Evolutionary conservation across 2,888 invertebrate genomes (phyloP).

Genomic region (Dolichomitus sp.): DNA sequence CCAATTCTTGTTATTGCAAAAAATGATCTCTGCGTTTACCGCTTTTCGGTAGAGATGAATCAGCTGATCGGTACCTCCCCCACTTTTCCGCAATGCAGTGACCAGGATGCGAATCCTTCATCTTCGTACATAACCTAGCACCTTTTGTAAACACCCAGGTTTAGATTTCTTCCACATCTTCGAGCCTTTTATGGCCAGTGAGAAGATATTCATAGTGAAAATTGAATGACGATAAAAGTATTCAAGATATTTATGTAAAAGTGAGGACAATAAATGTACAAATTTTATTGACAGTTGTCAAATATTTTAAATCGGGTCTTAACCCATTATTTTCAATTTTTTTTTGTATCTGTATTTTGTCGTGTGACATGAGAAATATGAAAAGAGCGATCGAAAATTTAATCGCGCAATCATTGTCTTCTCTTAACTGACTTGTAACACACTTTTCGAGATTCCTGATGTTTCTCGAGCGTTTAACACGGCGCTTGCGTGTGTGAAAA

Average conservation of each 20-base stretch:
- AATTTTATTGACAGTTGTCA: too few relatives aligned
- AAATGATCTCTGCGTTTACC: too few relatives aligned
- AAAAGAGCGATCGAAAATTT: background rate
- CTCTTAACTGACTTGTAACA: background rate
- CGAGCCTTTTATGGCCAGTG: background rate
- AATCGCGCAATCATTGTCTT: slow-evolving; percentile 12
- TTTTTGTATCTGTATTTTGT: too few relatives aligned
- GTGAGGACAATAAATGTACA: background rate
- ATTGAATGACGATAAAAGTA: too few relatives aligned
- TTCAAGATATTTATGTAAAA: too few relatives aligned
- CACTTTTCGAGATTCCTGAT: background rate
- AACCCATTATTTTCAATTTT: too few relatives aligned
- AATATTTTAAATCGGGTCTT: too few relatives aligned
- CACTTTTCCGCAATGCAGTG: background rate
- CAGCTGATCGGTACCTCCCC: background rate
- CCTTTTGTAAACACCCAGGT: background rate
- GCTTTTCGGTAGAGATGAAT: background rate
- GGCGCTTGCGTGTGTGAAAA: slow-evolving; percentile 68
- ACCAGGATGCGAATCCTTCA: background rate
- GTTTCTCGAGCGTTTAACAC: slow-evolving; percentile 10
- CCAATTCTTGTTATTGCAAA: too few relatives aligned
- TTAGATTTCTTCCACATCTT: background rate
- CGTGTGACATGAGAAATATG: too few relatives aligned
- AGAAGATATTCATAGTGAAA: background rate
- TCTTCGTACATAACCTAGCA: background rate